Evolutionary conservation across 1,140 invertebrate species (phyloP), one percentile per base, ranked within the genome.

Genomic region (Ridgeia piscesae): DNA sequence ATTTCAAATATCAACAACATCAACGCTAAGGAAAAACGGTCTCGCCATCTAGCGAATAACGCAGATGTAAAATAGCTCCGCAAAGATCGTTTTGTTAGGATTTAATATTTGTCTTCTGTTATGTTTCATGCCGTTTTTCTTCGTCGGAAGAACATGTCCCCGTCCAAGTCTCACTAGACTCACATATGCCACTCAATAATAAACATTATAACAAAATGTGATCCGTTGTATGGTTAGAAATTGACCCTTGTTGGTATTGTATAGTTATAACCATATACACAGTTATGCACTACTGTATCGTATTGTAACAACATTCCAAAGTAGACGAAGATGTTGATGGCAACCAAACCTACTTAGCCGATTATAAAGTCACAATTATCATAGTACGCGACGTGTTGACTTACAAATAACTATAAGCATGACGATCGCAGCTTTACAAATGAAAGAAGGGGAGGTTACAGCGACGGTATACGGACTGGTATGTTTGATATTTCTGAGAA

Each of bases 371-470:
- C 11, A 77, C 17, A 77, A 77, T 77, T 77, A 77, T 77, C 27
- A 77, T 31, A 31, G 58, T 77, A 27, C 58, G 58, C 58, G 58
- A 77, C 6, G 58, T 77, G 58, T 77, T 77, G 6, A 31, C 2
- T 4, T 31, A 77, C 27, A 77, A 9, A 31, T 77, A 77, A 77
- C 17, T 77, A 9, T 31, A 77, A 77, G 17, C 58, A 90, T 90
- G 89, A 17, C 34, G 31, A 96, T 96, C 95, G 95, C 95, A 33
- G 94, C 94, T 92, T 90, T 96, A n/a, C 95, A 96, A 92, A 93
- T 96, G 89, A 96, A 95, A 94, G 95, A 96, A 94, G 95, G 95
- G 77, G 95, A 96, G 94, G 95, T 94, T 91, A 96, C 95, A 31
- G 94, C 95, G 34, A 96, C 95, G 33, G 94, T 96, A 91, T 96